A percentile compares a stretch with the other conserved stretches of the same genome.
Evolutionary conservation across 2,888 invertebrate species (phyloP).

Genomic region (Chamaedrilus cognettii): DNA sequence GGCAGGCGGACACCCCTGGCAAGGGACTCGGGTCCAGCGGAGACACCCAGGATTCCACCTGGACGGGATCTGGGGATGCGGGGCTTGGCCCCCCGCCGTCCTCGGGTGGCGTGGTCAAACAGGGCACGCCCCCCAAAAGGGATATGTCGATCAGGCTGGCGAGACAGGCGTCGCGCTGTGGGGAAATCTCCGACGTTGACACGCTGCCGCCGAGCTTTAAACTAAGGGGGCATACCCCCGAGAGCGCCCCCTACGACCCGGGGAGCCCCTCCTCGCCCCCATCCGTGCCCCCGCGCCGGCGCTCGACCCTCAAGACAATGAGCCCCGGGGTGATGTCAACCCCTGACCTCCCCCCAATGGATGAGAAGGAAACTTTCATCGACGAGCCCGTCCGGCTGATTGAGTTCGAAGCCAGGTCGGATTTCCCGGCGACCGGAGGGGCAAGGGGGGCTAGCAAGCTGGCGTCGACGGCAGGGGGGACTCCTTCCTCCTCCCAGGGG

Average conservation of each 20-base stretch:
- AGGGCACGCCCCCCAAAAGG: background rate
- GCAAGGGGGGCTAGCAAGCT: background rate
- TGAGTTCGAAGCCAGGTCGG: background rate
- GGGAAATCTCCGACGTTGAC: conserved; percentile 13
- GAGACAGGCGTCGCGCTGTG: background rate
- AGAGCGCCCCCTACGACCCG: conserved; percentile 9
- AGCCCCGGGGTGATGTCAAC: too few relatives aligned
- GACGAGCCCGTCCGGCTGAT: background rate
- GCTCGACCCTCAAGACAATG: background rate
- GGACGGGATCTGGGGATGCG: too few relatives aligned
- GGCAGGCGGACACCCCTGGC: conserved; percentile 18
- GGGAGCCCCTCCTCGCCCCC: background rate
- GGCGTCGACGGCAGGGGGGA: background rate
- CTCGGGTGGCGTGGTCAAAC: conserved; percentile 14
- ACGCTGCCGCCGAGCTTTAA: conserved; percentile 23
- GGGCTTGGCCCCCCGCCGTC: too few relatives aligned
- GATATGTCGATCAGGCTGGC: too few relatives aligned
- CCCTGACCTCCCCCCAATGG: too few relatives aligned
- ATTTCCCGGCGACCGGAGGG: background rate
- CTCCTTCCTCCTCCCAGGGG: background rate
- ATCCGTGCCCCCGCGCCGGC: background rate
- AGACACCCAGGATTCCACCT: conserved; percentile 32
- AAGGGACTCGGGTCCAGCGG: conserved; percentile 21
- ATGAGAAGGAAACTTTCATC: background rate
- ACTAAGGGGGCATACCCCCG: conserved; percentile 15